Base-by-base conservation (phyloP, 30 jellyfish, hydroid and myxozoan species). In the Clytia hemisphaerica region DNA sequence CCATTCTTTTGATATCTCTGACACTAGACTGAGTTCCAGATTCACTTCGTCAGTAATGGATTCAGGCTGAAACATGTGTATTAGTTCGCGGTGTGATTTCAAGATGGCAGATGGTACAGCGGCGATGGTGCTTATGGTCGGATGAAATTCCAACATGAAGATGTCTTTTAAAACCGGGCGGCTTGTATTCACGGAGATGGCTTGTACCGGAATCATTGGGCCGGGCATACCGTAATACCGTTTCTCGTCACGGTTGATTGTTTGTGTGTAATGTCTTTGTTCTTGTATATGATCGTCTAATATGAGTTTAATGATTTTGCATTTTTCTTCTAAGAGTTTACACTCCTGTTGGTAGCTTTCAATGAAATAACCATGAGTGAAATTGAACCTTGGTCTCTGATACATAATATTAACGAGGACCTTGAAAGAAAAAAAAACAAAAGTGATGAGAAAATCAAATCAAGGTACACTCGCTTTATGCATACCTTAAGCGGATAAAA, bases 191-290 rank as follows among this genome's bases (percentile, higher is more conserved):
- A 68, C 72, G 4, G 91, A 74, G n/a, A 83, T 75, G 19, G 51
- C 75, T 42, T 83, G 95, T 42, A 83, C 7, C 12, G 95, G 91
- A 24, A 75, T 62, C 10, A 83, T 36, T 21, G 57, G 27, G 57
- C 36, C 53, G 10, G 95, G 95, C 77, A 83, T 38, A 4, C 95
- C 95, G 59, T 58, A 83, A 44, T 60, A 77, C 28, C 57, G 33
- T 5, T 70, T 78, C 14, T 25, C 71, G 28, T 67, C 74, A 35
- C 95, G 78, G 29, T 32, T 50, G 12, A 76, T 63, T 54, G 66
- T 83, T 58, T 83, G 95, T 12, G 72, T 64, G 67, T 83, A 83
- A 50, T 83, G 83, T 21, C 95, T 60, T 55, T 83, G 95, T 27
- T 66, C 67, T 36, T 75, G 92, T 48, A 83, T 76, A 85, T 75